Conservation (phyloP, 2,113 vertebrate species). For the Clarias gariepinus region DNA sequence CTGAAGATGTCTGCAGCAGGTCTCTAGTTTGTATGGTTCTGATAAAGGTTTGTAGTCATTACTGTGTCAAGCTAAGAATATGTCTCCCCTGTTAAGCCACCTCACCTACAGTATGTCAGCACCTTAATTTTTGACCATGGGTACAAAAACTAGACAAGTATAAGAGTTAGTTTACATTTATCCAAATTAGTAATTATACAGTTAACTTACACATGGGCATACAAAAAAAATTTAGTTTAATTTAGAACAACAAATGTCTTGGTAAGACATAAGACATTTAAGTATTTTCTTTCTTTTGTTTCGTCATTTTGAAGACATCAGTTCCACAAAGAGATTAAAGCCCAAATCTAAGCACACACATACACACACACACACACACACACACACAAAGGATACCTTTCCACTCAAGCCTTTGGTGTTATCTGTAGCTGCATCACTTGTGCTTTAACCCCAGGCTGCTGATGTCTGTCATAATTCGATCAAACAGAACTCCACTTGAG, state of each 20-base stretch:
- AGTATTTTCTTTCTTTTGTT: neutral
- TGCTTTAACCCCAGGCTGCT: slow-evolving; percentile 15
- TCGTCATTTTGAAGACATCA: neutral
- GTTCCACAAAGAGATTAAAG: neutral
- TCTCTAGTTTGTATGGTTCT: too few relatives aligned
- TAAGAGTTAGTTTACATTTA: neutral
- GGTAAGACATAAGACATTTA: too few relatives aligned
- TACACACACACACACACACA: neutral
- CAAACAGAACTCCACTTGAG: neutral
- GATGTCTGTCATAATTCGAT: slow-evolving; percentile 17
- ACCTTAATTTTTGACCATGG: neutral
- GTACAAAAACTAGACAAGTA: neutral
- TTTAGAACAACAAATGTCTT: neutral
- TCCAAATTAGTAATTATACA: neutral
- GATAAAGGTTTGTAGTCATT: too few relatives aligned
- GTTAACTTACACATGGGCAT: neutral
- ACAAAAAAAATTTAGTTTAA: neutral
- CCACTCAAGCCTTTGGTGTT: slow-evolving; percentile 1
- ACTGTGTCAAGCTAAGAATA: too few relatives aligned
- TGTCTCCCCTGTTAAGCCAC: too few relatives aligned
- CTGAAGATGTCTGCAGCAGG: too few relatives aligned
- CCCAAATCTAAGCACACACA: neutral
- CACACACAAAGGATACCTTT: neutral
- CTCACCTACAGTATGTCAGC: too few relatives aligned
- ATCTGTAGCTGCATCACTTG: neutral